Base-by-base conservation (phyloP, 1,140 invertebrate genomes). In the Lamellibrachia luymesi region DNA sequence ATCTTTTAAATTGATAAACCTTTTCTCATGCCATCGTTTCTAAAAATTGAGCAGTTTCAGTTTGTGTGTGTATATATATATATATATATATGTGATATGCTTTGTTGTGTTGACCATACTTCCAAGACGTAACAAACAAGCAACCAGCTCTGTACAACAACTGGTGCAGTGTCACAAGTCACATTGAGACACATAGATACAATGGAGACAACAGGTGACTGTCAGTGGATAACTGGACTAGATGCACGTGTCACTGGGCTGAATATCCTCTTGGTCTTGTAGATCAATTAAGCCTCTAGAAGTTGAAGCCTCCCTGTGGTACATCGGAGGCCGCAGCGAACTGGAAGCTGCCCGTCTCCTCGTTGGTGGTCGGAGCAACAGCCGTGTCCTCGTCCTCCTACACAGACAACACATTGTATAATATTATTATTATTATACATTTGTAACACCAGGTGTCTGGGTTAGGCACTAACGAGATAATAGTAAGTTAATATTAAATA, bases 311-410 rank as follows among this genome's bases (percentile, higher is more conserved):
- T 92, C 95, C 94, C 91, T 93, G 93, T 49, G 95, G 94, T 91
- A 94, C 93, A 50, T 93, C 92, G 25, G 94, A 93, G 92, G 95
- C 95, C 92, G 95, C 95, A 94, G 95, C 95, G 93, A 96, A 96
- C 94, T 96, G 95, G 94, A 96, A 96, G 91, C 98, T 97, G 95
- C 98, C 97, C 93, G 97, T 97, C 94, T 97, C 97, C 25, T 97
- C 97, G 94, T 98, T 97, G 7, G 98, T 97, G 49, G 97, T 96
- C 0, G 98, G 98, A 90, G 98, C 98, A 8, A 98, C 96, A 92
- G 97, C 97, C 2, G 95, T 94, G 51, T 98, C 97, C 95, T 98
- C 98, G 94, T 99, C 98, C 95, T 99, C 98, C 4, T 97, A 97
- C 13, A 98, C 97, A 96, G 13, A 80, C 17, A 56, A 38, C 38